Conservation (phyloP, 2,888 invertebrate species). For the Eumerus sabulonum region DNA sequence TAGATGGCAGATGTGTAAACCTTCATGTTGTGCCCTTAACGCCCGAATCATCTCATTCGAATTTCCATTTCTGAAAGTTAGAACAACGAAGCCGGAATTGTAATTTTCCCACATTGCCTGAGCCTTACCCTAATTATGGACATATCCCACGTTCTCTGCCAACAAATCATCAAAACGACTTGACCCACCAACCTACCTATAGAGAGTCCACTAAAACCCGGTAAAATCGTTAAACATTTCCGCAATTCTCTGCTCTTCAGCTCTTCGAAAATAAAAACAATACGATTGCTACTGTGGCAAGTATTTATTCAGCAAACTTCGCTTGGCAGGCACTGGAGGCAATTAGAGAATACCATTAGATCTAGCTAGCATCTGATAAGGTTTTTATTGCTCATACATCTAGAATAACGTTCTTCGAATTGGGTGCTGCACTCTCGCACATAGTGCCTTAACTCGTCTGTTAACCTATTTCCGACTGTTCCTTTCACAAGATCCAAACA, state of each 20-base stretch:
- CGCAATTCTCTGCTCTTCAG: slow-evolving; percentile 16
- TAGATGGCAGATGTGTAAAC: no score
- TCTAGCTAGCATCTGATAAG: slow-evolving; percentile 41
- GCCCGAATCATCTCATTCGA: no score
- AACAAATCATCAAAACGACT: slow-evolving; percentile 23
- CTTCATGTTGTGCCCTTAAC: no score
- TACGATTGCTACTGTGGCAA: not conserved
- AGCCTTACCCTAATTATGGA: not conserved
- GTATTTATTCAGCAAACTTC: slow-evolving; percentile 2
- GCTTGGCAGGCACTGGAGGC: slow-evolving; percentile 15
- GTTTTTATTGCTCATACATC: slow-evolving; percentile 39
- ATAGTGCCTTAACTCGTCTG: slow-evolving; percentile 10
- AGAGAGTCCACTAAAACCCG: slow-evolving; percentile 14
- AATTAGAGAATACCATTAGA: slow-evolving; percentile 48
- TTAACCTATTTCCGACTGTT: slow-evolving; percentile 35
- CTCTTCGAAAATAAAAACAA: slow-evolving; percentile 2
- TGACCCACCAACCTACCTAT: slow-evolving; percentile 33
- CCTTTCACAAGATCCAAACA: slow-evolving; percentile 16
- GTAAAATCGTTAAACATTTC: slow-evolving; percentile 42
- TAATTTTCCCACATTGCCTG: no score
- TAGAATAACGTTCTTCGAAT: slow-evolving; percentile 15
- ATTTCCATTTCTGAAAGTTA: no score
- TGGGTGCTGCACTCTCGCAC: slow-evolving; percentile 7
- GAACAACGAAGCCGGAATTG: no score
- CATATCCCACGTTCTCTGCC: not conserved